Base-by-base conservation (phyloP, 2,888 invertebrate genomes). In the Dynastes grantii region DNA sequence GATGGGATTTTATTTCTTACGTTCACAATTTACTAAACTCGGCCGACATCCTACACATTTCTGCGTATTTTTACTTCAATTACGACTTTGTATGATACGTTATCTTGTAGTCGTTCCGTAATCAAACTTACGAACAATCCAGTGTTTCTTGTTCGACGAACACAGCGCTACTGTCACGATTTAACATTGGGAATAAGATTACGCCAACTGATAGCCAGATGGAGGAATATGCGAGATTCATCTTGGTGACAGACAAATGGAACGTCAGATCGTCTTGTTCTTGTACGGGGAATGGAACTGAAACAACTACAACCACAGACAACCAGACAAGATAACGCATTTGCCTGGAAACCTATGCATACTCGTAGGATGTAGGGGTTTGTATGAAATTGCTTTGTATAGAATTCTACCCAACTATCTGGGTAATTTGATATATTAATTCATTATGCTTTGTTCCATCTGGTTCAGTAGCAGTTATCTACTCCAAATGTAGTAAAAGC, bases 201-300 rank as follows among this genome's bases (percentile, higher is more conserved):
- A 32, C 63, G 13, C 27, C 32, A 13, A 32, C 29, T 32, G 63
- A 63, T 63, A 32, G 32, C 63, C 13, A 58, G 16, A 58, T 32
- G 13, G 13, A 32, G 13, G 13, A 32, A 11, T 4, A 32, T 32
- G 63, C 68, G 51, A 29, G 49, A 40, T 68, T 51, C 49, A 29
- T 51, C 68, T 29, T 49, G 68, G 16, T 27, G 68, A 68, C 68
- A 68, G 68, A 51, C 68, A 68, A 68, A 68, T 68, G 68, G 51
- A 68, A 63, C 29, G 49, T 51, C 49, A 51, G 68, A 63, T 63
- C 63, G 13, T 51, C 65, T 65, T 65, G 65, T 51, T 68, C 68
- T 68, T 51, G 51, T 53, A 8, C 22, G 61, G 9, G 27, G 53
- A 53, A 16, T 11, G 16, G 53, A 58, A 22, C 55, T 22, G 22